Evolutionary conservation across 2,888 invertebrate genomes (phyloP).

Genomic region (Tetranychus truncatus): DNA sequence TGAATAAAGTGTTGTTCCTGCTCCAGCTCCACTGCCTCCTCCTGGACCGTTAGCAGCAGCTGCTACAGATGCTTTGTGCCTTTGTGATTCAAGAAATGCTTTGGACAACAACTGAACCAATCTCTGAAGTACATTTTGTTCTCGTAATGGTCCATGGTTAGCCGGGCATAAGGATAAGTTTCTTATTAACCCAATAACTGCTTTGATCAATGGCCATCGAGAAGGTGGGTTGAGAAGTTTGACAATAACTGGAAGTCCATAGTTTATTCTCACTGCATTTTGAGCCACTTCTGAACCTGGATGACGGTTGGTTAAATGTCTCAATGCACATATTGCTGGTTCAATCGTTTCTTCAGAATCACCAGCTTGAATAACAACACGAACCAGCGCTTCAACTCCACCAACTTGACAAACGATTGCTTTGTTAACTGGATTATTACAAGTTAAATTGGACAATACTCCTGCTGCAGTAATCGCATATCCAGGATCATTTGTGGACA

Average conservation of each 20-base stretch:
- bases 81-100: slow-evolving; percentile 70
- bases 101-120: slow-evolving; percentile 76
- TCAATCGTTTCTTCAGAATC: slow-evolving; percentile 96
- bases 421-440: slow-evolving; percentile 98
- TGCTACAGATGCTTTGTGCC: slow-evolving; percentile 57
- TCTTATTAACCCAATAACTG: slow-evolving; percentile 87
- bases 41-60: slow-evolving; percentile 40
- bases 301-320: slow-evolving; percentile 91
- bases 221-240: slow-evolving; percentile 89
- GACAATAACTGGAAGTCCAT: slow-evolving; percentile 75
- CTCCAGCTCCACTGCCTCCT: slow-evolving; percentile 37
- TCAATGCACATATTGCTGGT: slow-evolving; percentile 90
- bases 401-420: slow-evolving; percentile 68
- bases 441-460: slow-evolving; percentile 92
- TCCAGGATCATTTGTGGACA: slow-evolving; percentile 80
- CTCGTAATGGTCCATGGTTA: slow-evolving; percentile 81
- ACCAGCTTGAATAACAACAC: slow-evolving; percentile 77
- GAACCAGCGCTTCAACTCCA: slow-evolving; percentile 86
- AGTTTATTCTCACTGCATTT: slow-evolving; percentile 80
- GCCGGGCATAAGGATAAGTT: slow-evolving; percentile 90
- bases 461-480: slow-evolving; percentile 96
- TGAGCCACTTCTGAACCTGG: slow-evolving; percentile 92
- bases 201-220: slow-evolving; percentile 88
- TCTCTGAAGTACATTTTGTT: slow-evolving; percentile 83
- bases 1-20: slow-evolving; percentile 41